phyloP scores from a whole-genome alignment of 2,888 invertebrate genomes.

The Calephelis perditalis region DNA sequence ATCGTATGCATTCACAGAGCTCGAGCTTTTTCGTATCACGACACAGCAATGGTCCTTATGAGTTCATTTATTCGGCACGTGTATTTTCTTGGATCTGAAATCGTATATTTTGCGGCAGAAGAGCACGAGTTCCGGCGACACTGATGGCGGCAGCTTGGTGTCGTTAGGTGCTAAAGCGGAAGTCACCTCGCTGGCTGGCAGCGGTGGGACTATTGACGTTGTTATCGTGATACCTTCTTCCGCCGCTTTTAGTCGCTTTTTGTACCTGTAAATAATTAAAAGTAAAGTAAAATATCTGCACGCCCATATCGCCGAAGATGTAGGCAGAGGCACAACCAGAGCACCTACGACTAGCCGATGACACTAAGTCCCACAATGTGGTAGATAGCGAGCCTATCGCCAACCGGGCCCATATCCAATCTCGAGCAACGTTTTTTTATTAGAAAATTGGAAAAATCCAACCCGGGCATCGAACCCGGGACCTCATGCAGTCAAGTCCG shows the following conservation, averaged over 20 bases:
- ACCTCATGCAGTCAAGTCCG: too few species aligned
- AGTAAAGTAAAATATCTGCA: too few species aligned
- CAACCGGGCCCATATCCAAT: too few species aligned
- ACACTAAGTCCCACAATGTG: too few species aligned
- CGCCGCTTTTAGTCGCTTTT: conserved; percentile 86
- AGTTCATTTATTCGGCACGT: conserved; percentile 65
- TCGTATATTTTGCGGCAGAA: conserved; percentile 97
- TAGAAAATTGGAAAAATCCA: too few species aligned
- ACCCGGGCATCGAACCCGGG: too few species aligned
- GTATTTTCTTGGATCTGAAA: conserved; percentile 90
- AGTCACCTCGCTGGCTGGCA: conserved; percentile 78
- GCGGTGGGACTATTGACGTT: conserved; percentile 85
- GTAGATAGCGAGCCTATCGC: too few species aligned
- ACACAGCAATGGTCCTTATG: background rate
- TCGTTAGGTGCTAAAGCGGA: conserved; percentile 66
- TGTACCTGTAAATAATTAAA: conserved; percentile 80
- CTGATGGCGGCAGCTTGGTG: conserved; percentile 81
- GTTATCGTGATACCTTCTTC: conserved; percentile 86
- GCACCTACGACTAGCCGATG: too few species aligned
- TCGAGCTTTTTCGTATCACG: conserved; percentile 35
- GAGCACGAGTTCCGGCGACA: conserved; percentile 90
- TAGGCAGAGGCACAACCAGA: too few species aligned
- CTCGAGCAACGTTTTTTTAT: too few species aligned
- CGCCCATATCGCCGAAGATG: too few species aligned
- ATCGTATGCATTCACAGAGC: conserved; percentile 28